Evolutionary conservation across 2,113 vertebrate genomes (phyloP).

Genomic region (Numenius arquata): DNA sequence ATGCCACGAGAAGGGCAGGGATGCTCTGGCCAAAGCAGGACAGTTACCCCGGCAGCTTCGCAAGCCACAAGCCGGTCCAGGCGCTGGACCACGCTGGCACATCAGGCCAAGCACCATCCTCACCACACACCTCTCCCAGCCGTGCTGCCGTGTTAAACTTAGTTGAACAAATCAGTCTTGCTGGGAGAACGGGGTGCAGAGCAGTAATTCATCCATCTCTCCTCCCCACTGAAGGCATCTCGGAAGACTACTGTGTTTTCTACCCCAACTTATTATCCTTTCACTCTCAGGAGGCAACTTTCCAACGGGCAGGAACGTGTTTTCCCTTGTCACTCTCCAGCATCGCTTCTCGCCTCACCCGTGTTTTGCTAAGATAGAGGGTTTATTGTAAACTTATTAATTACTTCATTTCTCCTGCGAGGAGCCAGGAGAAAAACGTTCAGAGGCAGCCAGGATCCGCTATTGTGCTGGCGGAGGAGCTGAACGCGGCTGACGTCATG

Average conservation of each 20-base stretch:
- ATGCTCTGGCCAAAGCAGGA: neutral
- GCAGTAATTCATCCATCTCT: neutral
- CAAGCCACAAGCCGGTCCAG: neutral
- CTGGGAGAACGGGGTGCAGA: neutral
- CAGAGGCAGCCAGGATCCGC: slow-evolving; percentile 17
- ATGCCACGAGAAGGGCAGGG: neutral
- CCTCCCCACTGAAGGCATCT: neutral
- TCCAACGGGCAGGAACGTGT: neutral
- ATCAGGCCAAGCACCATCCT: neutral
- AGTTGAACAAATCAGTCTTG: neutral
- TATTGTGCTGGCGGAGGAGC: slow-evolving; percentile 52
- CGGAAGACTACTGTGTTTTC: neutral
- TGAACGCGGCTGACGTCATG: slow-evolving; percentile 50
- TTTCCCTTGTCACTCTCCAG: slow-evolving; percentile 50
- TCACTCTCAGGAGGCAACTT: slow-evolving; percentile 39
- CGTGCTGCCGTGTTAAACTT: neutral
- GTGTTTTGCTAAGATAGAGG: slow-evolving; percentile 72
- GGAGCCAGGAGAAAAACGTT: slow-evolving; percentile 47
- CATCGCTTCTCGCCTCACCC: slow-evolving; percentile 21
- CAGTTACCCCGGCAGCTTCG: neutral
- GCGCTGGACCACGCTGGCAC: fast-evolving
- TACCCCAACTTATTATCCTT: slow-evolving; percentile 9
- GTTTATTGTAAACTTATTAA: slow-evolving; percentile 73
- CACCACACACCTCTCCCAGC: neutral
- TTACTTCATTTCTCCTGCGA: slow-evolving; percentile 71